These are phyloP conservation scores for Falco cherrug DNA, from an alignment of 2,797 vertebrate species.

Conservation along the genomic window DNA sequence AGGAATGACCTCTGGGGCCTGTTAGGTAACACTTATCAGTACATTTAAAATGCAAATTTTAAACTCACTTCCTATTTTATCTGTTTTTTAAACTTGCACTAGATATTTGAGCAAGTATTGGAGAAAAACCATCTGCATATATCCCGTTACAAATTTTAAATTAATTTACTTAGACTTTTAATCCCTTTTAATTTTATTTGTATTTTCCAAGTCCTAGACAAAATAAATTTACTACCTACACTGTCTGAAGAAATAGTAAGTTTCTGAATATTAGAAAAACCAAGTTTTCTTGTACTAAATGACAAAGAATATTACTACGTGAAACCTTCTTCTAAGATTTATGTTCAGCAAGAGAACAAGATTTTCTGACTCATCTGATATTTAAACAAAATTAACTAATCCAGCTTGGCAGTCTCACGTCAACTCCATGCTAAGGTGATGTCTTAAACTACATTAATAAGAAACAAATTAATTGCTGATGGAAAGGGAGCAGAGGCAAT, in stretches of 20 bases:
- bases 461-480: neutral
- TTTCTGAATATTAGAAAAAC: neutral
- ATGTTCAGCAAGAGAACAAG: neutral
- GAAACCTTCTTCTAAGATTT: neutral
- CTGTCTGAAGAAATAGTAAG: neutral
- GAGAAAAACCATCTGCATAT: neutral
- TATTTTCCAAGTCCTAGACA: neutral
- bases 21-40: neutral
- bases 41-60: neutral
- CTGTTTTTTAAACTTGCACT: neutral
- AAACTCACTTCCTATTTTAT: neutral
- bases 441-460: neutral
- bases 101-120: neutral
- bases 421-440: neutral
- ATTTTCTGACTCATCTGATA: neutral
- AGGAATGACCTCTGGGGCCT: neutral
- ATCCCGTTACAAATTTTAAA: neutral
- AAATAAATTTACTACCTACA: neutral
- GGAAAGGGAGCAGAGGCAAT: neutral
- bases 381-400: neutral
- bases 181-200: neutral
- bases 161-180: neutral
- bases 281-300: neutral
- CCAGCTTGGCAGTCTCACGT: neutral
- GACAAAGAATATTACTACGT: neutral